phyloP scores from a whole-genome alignment of 2,113 vertebrate species.

The Anoplopoma fimbria region DNA sequence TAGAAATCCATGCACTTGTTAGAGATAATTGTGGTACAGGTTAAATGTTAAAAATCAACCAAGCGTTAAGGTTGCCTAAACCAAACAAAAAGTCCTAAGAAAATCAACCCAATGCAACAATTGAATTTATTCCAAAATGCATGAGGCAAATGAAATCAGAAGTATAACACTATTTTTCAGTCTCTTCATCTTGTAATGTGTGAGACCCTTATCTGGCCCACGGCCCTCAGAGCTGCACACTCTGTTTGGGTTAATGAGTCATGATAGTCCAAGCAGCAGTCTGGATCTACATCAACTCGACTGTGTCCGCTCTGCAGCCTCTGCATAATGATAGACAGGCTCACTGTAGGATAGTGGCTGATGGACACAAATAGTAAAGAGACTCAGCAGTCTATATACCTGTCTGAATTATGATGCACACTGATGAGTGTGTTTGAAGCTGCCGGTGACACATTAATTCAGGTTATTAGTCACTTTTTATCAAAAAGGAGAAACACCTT shows the following conservation, averaged over 20 bases:
- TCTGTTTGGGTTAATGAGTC: constrained; percentile 59
- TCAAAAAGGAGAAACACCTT: constrained; percentile 14
- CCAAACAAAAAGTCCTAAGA: neutral
- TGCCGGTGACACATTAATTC: constrained; percentile 8
- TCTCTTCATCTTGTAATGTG: too few relatives aligned
- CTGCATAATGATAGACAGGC: constrained; percentile 37
- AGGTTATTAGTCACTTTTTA: constrained; percentile 32
- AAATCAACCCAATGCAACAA: neutral
- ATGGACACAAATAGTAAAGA: constrained; percentile 15
- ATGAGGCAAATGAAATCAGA: neutral
- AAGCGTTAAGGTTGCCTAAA: neutral
- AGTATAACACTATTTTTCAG: constrained; percentile 5
- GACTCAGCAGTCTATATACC: neutral
- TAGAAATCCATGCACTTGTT: neutral
- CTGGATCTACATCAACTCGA: constrained; percentile 39
- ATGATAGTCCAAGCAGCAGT: constrained; percentile 44
- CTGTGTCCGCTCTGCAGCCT: constrained; percentile 10
- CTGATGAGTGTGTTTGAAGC: constrained; percentile 13
- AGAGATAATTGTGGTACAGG: neutral
- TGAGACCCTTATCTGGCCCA: constrained; percentile 16
- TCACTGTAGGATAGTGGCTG: constrained; percentile 16
- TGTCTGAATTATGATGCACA: neutral
- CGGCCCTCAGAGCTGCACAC: constrained; percentile 32
- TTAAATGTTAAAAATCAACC: neutral
- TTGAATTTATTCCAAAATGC: neutral